Conservation (phyloP, 2,797 vertebrate species). For the Rhabdomys pumilio region DNA sequence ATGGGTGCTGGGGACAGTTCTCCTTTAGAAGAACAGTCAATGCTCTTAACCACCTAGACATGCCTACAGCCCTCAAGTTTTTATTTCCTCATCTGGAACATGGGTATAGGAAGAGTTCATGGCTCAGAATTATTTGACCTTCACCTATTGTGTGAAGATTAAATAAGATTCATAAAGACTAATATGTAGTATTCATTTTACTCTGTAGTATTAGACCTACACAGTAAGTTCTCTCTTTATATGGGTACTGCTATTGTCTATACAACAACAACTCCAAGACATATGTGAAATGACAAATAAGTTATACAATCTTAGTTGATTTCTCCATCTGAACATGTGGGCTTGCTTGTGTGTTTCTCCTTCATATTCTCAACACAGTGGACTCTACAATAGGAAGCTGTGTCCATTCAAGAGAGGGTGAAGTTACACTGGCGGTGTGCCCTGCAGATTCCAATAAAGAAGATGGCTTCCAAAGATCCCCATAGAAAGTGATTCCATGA, state of each 20-base stretch:
- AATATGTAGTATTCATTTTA: neutral
- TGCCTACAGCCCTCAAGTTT: neutral
- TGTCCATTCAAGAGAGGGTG: neutral
- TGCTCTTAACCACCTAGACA: neutral
- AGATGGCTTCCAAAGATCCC: neutral
- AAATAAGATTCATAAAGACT: neutral
- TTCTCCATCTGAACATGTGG: neutral
- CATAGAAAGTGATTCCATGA: neutral
- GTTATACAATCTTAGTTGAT: neutral
- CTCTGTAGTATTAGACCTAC: neutral
- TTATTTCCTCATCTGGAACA: neutral
- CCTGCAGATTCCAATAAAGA: neutral
- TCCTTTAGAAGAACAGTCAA: neutral
- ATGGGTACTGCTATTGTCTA: neutral
- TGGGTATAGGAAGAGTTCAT: neutral
- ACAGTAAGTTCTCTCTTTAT: neutral
- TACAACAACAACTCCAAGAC: neutral
- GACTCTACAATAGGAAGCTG: neutral
- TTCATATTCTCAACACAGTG: neutral
- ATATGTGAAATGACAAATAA: neutral
- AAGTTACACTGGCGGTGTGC: neutral
- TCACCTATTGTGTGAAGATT: neutral
- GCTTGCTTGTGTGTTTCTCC: neutral
- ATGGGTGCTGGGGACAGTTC: neutral
- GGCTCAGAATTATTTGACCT: neutral